Evolutionary conservation across 53 echinoderm and acorn worm genomes (phyloP).

Genomic region (Henricia sp.): DNA sequence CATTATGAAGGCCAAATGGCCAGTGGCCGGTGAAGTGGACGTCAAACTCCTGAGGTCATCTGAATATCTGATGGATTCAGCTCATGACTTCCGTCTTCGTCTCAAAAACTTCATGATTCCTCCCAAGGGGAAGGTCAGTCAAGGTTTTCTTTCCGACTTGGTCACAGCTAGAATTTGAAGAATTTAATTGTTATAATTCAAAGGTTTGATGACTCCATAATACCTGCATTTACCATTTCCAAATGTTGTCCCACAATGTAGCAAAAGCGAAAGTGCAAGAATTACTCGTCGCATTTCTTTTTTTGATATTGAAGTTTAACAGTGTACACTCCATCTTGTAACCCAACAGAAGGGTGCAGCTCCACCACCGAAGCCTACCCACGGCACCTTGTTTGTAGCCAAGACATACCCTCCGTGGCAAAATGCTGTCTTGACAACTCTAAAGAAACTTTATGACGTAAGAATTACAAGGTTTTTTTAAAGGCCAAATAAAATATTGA

Average conservation of each 20-base stretch:
- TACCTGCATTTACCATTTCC: too few relatives aligned
- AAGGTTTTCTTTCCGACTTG: too few relatives aligned
- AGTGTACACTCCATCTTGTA: too few relatives aligned
- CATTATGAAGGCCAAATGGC: conserved; percentile 81
- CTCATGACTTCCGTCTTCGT: conserved; percentile 88
- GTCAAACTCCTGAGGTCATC: conserved; percentile 83
- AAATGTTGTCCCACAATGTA: too few relatives aligned
- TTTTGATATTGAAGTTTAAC: too few relatives aligned
- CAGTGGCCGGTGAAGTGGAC: conserved; percentile 77
- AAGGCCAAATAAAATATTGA: neutral
- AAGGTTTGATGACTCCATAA: neutral
- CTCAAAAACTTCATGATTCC: conserved; percentile 71
- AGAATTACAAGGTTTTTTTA: too few relatives aligned
- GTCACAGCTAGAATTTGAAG: too few relatives aligned
- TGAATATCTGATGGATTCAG: conserved; percentile 90
- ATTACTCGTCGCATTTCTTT: too few relatives aligned
- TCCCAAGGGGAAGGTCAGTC: conserved; percentile 68
- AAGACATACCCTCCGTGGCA: conserved; percentile 99
- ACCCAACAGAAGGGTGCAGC: conserved; percentile 66
- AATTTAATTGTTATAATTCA: too few relatives aligned
- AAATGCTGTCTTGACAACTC: conserved; percentile 76
- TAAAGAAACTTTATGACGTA: conserved; percentile 85
- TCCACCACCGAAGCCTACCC: conserved; percentile 73
- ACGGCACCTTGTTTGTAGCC: conserved; percentile 88
- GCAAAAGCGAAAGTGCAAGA: too few relatives aligned